Conservation (phyloP, 2,113 vertebrate genomes). For the Alexandromys fortis region DNA sequence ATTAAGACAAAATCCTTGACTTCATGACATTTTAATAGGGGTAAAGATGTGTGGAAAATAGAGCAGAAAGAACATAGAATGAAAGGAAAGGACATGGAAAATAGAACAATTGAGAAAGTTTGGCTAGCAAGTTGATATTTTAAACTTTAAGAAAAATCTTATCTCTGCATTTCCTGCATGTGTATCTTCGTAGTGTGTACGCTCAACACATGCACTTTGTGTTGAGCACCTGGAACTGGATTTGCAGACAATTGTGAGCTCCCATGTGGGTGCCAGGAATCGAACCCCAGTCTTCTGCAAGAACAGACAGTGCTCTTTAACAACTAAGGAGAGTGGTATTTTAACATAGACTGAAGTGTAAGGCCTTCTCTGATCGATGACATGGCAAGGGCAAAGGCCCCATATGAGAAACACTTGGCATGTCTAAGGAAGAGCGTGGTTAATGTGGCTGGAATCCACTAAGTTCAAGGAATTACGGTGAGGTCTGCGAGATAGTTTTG, state of each 20-base stretch:
- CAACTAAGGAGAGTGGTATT: not conserved
- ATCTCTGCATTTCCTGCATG: not conserved
- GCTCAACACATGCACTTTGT: not conserved
- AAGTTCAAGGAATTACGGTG: not conserved
- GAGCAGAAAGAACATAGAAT: not conserved
- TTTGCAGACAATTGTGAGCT: not conserved
- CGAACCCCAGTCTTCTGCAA: not conserved
- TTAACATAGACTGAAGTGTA: not conserved
- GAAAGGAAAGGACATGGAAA: not conserved
- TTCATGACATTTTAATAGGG: not conserved
- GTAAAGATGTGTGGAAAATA: not conserved
- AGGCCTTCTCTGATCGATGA: not conserved
- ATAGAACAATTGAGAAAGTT: not conserved
- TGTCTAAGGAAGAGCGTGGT: not conserved
- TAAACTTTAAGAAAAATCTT: not conserved
- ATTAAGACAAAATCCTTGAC: not conserved
- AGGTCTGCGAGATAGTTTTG: not conserved
- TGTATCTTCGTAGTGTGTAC: not conserved
- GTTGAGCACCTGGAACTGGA: not conserved
- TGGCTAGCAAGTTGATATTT: not conserved
- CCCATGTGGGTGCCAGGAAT: not conserved
- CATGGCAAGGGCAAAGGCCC: not conserved
- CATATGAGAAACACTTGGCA: not conserved
- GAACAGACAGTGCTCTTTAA: not conserved
- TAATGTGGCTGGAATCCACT: not conserved